Conservation (phyloP, 2,888 invertebrate genomes). For the Ichneumoninae sp. region DNA sequence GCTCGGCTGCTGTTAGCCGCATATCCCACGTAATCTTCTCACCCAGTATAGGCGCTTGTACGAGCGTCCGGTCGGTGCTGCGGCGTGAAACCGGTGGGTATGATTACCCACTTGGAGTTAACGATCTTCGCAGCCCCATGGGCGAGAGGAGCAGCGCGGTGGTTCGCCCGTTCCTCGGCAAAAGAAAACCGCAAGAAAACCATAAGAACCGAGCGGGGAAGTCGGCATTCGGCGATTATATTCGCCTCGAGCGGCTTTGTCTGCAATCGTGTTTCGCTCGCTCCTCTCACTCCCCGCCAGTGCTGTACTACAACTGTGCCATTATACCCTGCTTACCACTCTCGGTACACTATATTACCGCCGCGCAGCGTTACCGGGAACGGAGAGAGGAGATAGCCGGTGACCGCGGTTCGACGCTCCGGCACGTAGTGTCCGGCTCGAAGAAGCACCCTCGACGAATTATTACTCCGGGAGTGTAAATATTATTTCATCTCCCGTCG, state of each 20-base stretch:
- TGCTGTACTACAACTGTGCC: conserved; percentile 22
- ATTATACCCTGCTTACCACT: conserved; percentile 35
- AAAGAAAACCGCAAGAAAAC: conserved; percentile 78
- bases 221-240: conserved; percentile 69
- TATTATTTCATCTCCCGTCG: conserved; percentile 38
- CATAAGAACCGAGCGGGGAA: conserved; percentile 70
- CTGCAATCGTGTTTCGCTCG: conserved; percentile 64
- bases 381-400: not conserved
- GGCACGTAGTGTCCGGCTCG: conserved; percentile 48
- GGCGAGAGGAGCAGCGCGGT: conserved; percentile 26
- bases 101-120: conserved; percentile 82
- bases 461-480: conserved; percentile 42
- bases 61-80: conserved; percentile 71
- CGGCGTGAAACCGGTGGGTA: conserved; percentile 81
- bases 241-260: conserved; percentile 67
- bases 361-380: not conserved
- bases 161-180: conserved; percentile 71
- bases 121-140: conserved; percentile 76
- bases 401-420: conserved; percentile 40
- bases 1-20: conserved; percentile 55
- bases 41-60: conserved; percentile 67
- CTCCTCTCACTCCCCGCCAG: conserved; percentile 32
- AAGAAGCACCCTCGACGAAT: conserved; percentile 40
- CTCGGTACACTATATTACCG: conserved; percentile 46
- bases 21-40: conserved; percentile 69